These are phyloP conservation scores for Folsomia manolachei DNA, from an alignment of 2,888 invertebrate species.

Conservation along the genomic window DNA sequence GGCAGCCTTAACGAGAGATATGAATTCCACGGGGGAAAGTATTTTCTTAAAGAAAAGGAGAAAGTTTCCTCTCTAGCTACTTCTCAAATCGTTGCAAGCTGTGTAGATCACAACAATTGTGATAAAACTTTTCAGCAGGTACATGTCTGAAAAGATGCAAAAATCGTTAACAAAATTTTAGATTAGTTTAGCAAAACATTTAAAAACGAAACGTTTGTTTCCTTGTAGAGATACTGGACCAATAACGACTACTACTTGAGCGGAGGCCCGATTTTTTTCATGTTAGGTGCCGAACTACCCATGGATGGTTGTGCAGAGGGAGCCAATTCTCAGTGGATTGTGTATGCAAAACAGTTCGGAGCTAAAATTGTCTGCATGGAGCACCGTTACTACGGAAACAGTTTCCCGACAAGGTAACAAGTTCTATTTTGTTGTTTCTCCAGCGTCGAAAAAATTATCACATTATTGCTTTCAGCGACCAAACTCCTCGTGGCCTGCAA, in stretches of 20 bases:
- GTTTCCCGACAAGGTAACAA: constrained; percentile 25
- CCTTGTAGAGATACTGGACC: constrained; percentile 27
- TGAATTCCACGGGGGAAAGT: too few relatives aligned
- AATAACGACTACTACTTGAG: constrained; percentile 21
- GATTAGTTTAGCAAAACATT: too few relatives aligned
- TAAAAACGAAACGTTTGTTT: too few relatives aligned
- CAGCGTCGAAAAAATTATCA: neutral
- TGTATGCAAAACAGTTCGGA: constrained; percentile 22
- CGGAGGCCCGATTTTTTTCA: constrained; percentile 30
- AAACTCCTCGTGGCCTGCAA: constrained; percentile 25
- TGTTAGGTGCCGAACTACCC: constrained; percentile 34
- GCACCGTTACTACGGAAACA: constrained; percentile 20
- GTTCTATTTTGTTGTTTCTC: neutral
- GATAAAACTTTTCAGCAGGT: too few relatives aligned
- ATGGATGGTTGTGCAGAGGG: constrained; percentile 27
- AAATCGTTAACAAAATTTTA: too few relatives aligned
- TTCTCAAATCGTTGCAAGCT: too few relatives aligned
- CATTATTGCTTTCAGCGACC: too few relatives aligned
- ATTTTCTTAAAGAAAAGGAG: too few relatives aligned
- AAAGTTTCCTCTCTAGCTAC: too few relatives aligned
- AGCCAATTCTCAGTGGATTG: constrained; percentile 25
- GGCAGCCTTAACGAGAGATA: too few relatives aligned
- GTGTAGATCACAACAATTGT: too few relatives aligned
- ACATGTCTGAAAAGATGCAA: too few relatives aligned
- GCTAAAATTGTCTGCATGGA: constrained; percentile 23